phyloP scores from a whole-genome alignment of 1,140 invertebrate species.

The Myzus persicae region DNA sequence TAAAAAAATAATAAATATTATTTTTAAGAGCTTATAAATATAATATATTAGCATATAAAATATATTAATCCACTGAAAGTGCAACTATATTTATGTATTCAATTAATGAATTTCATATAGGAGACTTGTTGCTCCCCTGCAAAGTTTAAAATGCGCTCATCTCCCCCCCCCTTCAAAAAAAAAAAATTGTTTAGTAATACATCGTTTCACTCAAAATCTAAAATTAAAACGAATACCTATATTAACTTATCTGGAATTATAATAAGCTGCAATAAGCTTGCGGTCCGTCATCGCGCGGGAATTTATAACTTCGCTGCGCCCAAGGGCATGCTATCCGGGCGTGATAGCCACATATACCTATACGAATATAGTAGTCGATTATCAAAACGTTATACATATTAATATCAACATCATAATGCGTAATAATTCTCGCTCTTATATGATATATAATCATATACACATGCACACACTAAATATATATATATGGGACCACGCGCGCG shows the following conservation, averaged over 20 bases:
- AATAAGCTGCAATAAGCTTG: neutral
- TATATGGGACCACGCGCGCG: neutral
- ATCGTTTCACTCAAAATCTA: neutral
- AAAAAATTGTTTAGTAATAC: neutral
- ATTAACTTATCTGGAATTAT: neutral
- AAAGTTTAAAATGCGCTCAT: too few relatives aligned
- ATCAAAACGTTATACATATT: neutral
- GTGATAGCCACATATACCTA: neutral
- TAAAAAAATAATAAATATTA: too few relatives aligned
- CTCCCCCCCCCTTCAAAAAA: neutral
- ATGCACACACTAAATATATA: neutral
- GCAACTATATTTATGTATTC: too few relatives aligned
- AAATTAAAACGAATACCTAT: neutral
- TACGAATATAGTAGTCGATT: conserved; percentile 13
- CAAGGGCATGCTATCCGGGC: neutral
- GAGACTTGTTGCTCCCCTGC: too few relatives aligned
- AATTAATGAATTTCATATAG: too few relatives aligned
- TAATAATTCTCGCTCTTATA: neutral
- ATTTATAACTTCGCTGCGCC: neutral
- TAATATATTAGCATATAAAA: too few relatives aligned
- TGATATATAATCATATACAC: neutral
- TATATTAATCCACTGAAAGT: too few relatives aligned
- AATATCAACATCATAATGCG: neutral
- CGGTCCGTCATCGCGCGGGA: neutral
- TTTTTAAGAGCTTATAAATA: too few relatives aligned